These are phyloP conservation scores for Solea senegalensis DNA, from an alignment of 2,113 vertebrate species.

Conservation along the genomic window DNA sequence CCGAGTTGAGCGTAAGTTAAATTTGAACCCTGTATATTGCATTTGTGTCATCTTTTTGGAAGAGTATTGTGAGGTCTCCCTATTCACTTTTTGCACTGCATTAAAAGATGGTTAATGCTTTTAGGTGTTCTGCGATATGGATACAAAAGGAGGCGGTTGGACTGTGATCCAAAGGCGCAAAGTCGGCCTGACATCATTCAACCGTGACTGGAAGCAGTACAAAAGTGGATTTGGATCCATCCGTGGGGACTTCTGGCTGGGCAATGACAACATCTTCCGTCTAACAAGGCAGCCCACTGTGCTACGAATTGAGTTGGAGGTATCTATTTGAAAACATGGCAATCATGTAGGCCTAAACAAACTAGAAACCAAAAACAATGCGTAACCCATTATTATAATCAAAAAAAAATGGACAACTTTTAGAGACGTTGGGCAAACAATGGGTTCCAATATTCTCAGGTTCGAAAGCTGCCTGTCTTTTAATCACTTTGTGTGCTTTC, in stretches of 20 bases:
- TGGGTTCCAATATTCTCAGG: slow-evolving; percentile 4
- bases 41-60: background rate
- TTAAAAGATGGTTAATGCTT: slow-evolving; percentile 25
- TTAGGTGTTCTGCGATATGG: slow-evolving; percentile 97
- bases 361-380: background rate
- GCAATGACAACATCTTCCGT: slow-evolving; percentile 94
- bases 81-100: background rate
- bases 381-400: background rate
- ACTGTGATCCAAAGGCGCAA: slow-evolving; percentile 95
- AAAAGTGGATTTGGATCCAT: slow-evolving; percentile 92
- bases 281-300: slow-evolving; percentile 89
- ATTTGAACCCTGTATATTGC: background rate
- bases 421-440: background rate
- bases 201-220: slow-evolving; percentile 95
- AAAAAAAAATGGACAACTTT: slow-evolving; percentile 2
- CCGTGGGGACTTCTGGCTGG: slow-evolving; percentile 97
- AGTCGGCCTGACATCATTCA: slow-evolving; percentile 91
- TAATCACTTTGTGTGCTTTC: slow-evolving; percentile 38
- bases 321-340: slow-evolving; percentile 57
- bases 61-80: background rate
- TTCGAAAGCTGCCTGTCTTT: slow-evolving; percentile 1
- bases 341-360: slow-evolving; percentile 13
- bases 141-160: slow-evolving; percentile 93
- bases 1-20: slow-evolving; percentile 88
- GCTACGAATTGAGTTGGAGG: slow-evolving; percentile 93